Base-by-base conservation (phyloP, 92 coral and sea anemone genomes). In the Epizoanthus fatuus region DNA sequence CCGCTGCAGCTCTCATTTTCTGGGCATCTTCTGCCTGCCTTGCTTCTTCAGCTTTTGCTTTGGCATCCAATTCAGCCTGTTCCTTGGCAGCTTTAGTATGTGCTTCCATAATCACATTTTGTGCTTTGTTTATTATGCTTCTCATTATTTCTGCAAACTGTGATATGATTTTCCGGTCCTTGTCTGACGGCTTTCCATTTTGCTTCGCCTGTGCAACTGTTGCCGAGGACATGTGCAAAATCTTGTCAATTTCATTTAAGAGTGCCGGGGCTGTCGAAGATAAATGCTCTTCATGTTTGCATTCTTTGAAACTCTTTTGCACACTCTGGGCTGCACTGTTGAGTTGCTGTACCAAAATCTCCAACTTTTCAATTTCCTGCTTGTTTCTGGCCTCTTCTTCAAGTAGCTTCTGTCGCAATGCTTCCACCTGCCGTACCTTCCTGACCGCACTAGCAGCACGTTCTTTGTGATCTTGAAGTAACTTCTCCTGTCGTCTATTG, bases 311-410 rank as follows among this genome's bases (percentile, higher is more conserved):
- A 58, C 60, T 72, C 51, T 92, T 74, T 63, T 81, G 90, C 38
- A 96, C 83, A 7, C 63, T 70, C 15, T 55, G 11, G 14, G 84
- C 89, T 69, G 84, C 85, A 40, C 16, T 79, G 52, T 76, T 52
- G 35, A 92, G 75, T 32, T 85, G 86, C 7, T 89, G 81, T 38
- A 73, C 79, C 20, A 60, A 78, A 35, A 52, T 72, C 5, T 82
- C 85, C 39, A 96, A 79, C 12, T 86, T 38, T 49, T 78, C 63
- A 8, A 96, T 19, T 17, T 85, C 95, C 42, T 79, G 68, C 84
- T 84, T 90, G 42, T 89, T 87, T 74, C 64, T 92, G 45, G 87
- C 87, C 57, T 95, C 98, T 64, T 93, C 95, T 84, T 86, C 92
- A 59, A 88, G 84, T 1, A 87, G 72, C 49, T 84, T 76, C 53